Percentiles rank a stretch among this genome's conserved stretches.
These are phyloP conservation scores for Percina caprodes DNA, from an alignment of 2,113 vertebrate species.

Conservation along the genomic window DNA sequence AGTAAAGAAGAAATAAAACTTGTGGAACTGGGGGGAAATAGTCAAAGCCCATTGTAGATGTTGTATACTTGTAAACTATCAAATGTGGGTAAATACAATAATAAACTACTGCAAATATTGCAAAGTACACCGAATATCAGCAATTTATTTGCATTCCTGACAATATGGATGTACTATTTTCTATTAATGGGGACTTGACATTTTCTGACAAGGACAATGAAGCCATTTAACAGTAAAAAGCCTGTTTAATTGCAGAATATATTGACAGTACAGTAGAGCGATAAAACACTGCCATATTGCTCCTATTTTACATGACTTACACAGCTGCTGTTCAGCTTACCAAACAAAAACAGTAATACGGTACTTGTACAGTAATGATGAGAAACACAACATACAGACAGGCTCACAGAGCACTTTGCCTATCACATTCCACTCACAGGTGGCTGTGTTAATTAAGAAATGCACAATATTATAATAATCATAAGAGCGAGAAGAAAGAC, in stretches of 20 bases:
- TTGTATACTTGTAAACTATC: background rate
- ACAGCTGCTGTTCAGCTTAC: constrained; percentile 73
- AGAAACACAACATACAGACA: constrained; percentile 69
- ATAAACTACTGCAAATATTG: no score
- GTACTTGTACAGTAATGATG: constrained; percentile 70
- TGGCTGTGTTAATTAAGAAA: constrained; percentile 63
- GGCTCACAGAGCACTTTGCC: constrained; percentile 65
- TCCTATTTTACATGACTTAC: constrained; percentile 77
- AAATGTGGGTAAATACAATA: background rate
- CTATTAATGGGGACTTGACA: background rate
- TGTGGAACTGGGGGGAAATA: background rate
- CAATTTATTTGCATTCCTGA: background rate
- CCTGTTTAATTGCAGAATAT: constrained; percentile 81
- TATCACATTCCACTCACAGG: constrained; percentile 38
- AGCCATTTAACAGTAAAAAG: constrained; percentile 70
- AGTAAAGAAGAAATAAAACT: constrained; percentile 13
- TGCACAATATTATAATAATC: constrained; percentile 66
- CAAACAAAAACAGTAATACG: constrained; percentile 71
- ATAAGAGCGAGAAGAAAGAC: constrained; percentile 67
- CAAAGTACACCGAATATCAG: background rate
- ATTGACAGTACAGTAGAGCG: constrained; percentile 78
- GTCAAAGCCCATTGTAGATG: background rate
- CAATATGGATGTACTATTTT: background rate
- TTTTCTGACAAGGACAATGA: constrained; percentile 24
- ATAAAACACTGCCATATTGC: constrained; percentile 79